Evolutionary conservation across 2,113 vertebrate genomes (phyloP).

Genomic region (Phalacrocorax brasilianus): DNA sequence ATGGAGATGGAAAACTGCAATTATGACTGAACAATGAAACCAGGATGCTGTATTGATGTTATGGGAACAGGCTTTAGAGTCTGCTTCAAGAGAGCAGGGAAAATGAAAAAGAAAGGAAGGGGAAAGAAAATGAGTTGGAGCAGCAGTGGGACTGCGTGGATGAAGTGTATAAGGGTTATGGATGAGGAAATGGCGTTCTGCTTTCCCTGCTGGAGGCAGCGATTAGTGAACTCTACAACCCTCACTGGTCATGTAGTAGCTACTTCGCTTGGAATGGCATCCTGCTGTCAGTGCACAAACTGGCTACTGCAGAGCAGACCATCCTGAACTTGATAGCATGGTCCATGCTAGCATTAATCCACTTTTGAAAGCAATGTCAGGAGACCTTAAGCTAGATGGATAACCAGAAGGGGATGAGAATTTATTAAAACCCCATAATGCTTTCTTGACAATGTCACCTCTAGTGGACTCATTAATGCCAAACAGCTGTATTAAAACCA

Average conservation of each 20-base stretch:
- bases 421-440: not conserved
- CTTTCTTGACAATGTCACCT: not conserved
- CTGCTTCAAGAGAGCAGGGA: not conserved
- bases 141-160: not conserved
- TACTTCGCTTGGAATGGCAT: rapidly evolving
- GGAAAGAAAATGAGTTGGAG: not conserved
- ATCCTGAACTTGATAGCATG: not conserved
- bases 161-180: not conserved
- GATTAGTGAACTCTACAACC: not conserved
- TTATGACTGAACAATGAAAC: not conserved
- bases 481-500: not conserved
- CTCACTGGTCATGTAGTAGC: no score
- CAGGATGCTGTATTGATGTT: not conserved
- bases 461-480: not conserved
- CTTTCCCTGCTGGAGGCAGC: not conserved
- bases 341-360: not conserved
- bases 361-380: not conserved
- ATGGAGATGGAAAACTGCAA: not conserved
- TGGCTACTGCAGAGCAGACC: not conserved
- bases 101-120: not conserved
- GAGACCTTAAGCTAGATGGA: not conserved
- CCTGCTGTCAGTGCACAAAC: rapidly evolving
- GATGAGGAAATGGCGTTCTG: not conserved
- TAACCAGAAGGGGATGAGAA: not conserved
- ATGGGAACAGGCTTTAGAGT: not conserved